A percentile compares a stretch with the other conserved stretches of the same genome.
Evolutionary conservation across 2,888 invertebrate species (phyloP).

Genomic region (Lamellibrachia satsuma): DNA sequence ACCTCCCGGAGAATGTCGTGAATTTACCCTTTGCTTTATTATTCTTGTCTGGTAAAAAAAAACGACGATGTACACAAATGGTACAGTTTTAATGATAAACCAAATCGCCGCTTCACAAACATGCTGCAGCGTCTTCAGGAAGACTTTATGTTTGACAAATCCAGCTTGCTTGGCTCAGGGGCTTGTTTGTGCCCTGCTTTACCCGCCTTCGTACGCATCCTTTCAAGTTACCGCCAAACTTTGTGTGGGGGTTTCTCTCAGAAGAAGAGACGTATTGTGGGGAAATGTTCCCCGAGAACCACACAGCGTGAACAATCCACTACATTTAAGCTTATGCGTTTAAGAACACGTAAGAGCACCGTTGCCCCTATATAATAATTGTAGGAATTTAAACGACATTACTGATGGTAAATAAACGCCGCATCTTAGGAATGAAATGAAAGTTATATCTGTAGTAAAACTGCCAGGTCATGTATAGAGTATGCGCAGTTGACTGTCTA

Average conservation of each 20-base stretch:
- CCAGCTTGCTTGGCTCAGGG: background rate
- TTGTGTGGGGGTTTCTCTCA: background rate
- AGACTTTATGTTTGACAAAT: background rate
- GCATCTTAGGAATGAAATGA: background rate
- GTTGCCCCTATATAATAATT: background rate
- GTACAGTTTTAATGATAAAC: background rate
- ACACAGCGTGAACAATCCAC: background rate
- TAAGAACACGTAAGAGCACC: background rate
- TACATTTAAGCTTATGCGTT: background rate
- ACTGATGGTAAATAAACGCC: background rate
- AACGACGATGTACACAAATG: background rate
- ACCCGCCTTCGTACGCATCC: background rate
- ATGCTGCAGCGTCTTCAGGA: background rate
- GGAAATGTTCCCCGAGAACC: background rate
- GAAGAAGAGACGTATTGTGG: background rate
- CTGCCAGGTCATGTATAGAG: background rate
- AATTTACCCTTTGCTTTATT: background rate
- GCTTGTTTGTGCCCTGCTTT: background rate
- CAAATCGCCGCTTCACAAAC: background rate
- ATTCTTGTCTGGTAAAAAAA: background rate
- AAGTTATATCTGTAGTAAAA: background rate
- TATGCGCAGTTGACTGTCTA: background rate
- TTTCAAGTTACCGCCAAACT: background rate
- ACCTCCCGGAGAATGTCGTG: background rate
- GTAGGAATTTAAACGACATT: background rate